Percentiles rank a stretch among this genome's conserved stretches.
Conservation (phyloP, 2,888 invertebrate genomes). For the Cinara cedri region DNA sequence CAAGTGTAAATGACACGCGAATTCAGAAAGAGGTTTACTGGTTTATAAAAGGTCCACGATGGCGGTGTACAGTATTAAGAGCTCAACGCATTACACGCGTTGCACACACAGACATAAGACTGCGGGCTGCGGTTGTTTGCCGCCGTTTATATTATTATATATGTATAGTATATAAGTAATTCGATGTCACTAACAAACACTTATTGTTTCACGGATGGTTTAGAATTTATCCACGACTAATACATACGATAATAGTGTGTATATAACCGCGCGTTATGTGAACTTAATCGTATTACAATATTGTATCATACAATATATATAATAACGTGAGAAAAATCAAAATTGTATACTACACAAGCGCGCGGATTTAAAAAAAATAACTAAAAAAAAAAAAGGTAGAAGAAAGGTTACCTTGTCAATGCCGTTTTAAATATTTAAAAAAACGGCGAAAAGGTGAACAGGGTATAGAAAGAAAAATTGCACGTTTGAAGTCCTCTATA, state of each 20-base stretch:
- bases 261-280: not conserved
- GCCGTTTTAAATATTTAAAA: too few relatives aligned
- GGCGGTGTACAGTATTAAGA: not conserved
- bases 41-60: not conserved
- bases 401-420: too few relatives aligned
- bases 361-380: too few relatives aligned
- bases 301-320: not conserved
- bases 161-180: not conserved
- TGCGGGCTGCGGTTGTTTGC: not conserved
- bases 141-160: not conserved
- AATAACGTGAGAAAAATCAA: too few relatives aligned
- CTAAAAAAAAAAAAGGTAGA: too few relatives aligned
- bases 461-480: too few relatives aligned
- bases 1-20: constrained; percentile 31
- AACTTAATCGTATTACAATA: not conserved
- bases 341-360: too few relatives aligned
- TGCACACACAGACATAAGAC: not conserved
- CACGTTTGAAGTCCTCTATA: too few relatives aligned
- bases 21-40: constrained; percentile 13
- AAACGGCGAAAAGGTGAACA: too few relatives aligned
- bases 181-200: not conserved
- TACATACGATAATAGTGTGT: not conserved
- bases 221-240: not conserved
- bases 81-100: constrained; percentile 17
- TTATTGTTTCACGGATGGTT: not conserved